These are phyloP conservation scores for Sciurus carolinensis DNA, from an alignment of 2,797 vertebrate species.

Conservation along the genomic window DNA sequence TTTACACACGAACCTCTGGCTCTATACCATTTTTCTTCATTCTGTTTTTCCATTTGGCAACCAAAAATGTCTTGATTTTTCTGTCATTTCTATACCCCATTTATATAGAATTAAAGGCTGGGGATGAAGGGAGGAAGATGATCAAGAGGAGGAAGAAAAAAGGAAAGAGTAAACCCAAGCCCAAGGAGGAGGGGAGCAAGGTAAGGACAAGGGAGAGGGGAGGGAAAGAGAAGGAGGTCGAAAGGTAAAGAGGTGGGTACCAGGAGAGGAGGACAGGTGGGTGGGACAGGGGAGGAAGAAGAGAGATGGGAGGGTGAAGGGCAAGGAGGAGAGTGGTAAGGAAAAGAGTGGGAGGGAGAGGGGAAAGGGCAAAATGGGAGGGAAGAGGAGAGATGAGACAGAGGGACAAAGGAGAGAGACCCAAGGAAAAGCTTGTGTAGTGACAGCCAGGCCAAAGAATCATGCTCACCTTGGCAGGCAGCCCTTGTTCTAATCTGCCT, in stretches of 20 bases:
- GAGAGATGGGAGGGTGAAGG: no score
- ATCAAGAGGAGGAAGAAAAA: no score
- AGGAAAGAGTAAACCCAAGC: no score
- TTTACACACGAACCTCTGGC: neutral
- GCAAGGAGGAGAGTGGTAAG: neutral
- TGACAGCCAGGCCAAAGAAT: neutral
- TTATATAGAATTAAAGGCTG: neutral
- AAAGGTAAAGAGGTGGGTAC: no score
- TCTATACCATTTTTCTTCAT: neutral
- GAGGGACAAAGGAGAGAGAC: neutral
- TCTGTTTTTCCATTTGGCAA: neutral
- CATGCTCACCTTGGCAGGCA: constrained; percentile 84
- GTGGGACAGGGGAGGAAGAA: no score
- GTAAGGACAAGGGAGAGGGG: no score
- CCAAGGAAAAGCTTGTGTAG: neutral
- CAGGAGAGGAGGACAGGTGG: neutral
- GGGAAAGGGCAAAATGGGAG: no score
- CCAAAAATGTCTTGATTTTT: constrained; percentile 51
- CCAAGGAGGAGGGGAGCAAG: no score
- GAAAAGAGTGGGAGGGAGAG: fast-evolving
- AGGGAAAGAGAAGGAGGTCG: no score
- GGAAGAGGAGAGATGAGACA: neutral
- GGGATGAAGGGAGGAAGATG: no score
- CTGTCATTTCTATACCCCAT: neutral
- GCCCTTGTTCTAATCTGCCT: constrained; percentile 67